These are phyloP conservation scores for Schlechtendalia chinensis DNA, from an alignment of 1,140 invertebrate species.

Conservation along the genomic window DNA sequence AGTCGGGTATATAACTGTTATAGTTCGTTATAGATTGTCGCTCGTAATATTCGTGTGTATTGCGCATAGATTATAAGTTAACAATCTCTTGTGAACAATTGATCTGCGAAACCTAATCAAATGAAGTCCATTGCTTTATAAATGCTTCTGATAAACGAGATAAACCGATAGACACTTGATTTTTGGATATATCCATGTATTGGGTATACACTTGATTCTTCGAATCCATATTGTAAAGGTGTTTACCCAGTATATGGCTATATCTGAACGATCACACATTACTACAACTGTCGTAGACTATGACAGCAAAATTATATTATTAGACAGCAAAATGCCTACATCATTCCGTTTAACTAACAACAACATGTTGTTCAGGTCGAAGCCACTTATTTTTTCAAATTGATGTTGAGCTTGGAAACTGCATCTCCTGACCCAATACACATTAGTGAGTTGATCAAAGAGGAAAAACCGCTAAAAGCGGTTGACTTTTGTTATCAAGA, in stretches of 20 bases:
- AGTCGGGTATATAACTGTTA: constrained; percentile 57
- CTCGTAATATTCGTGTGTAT: neutral
- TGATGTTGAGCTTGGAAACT: constrained; percentile 88
- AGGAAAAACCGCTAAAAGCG: constrained; percentile 93
- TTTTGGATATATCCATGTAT: constrained; percentile 9
- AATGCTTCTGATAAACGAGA: neutral
- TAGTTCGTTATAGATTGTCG: neutral
- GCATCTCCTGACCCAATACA: constrained; percentile 91
- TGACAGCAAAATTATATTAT: neutral
- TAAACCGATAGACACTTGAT: neutral
- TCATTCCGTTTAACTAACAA: neutral
- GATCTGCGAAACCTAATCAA: neutral
- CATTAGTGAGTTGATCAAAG: constrained; percentile 92
- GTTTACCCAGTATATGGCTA: constrained; percentile 46
- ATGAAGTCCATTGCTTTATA: neutral
- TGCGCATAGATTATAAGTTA: neutral
- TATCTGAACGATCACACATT: constrained; percentile 47
- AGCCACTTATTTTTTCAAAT: constrained; percentile 83
- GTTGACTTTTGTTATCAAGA: constrained; percentile 97
- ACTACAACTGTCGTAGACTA: constrained; percentile 7
- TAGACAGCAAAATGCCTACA: neutral
- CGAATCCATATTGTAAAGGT: neutral
- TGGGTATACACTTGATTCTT: constrained; percentile 14
- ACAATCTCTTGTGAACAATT: neutral
- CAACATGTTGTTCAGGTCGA: constrained; percentile 66